Conservation (phyloP, 2,113 vertebrate genomes). For the Trematomus loennbergii region DNA sequence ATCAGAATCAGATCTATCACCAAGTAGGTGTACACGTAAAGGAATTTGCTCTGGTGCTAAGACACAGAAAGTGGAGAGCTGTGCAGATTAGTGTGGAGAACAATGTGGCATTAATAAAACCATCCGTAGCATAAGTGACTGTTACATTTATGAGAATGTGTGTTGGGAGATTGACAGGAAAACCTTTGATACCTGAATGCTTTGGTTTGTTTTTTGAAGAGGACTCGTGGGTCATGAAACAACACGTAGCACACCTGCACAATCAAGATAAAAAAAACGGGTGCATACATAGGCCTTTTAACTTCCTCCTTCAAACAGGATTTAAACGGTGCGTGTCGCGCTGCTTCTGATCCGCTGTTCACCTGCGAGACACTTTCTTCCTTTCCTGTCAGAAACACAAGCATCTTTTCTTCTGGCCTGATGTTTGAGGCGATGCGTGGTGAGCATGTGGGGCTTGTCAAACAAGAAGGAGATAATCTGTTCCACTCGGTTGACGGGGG, state of each 20-base stretch:
- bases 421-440: neutral
- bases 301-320: neutral
- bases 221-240: neutral
- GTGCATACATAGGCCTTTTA: neutral
- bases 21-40: too few species aligned
- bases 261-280: neutral
- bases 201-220: neutral
- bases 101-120: neutral
- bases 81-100: too few species aligned
- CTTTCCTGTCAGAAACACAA: too few species aligned
- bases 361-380: neutral
- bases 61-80: too few species aligned
- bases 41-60: too few species aligned
- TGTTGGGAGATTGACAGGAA: too few species aligned
- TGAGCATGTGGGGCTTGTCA: conserved; percentile 36
- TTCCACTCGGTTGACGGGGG: conserved; percentile 27
- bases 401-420: neutral
- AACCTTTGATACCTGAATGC: neutral
- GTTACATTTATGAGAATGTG: neutral
- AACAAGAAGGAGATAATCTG: conserved; percentile 40
- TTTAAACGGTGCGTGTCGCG: conserved; percentile 2
- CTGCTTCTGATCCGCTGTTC: neutral
- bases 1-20: too few species aligned
- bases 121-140: neutral
- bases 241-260: conserved; percentile 22